These are phyloP conservation scores for Adelosebastes latens DNA, from an alignment of 2,797 vertebrate genomes.

Conservation along the genomic window DNA sequence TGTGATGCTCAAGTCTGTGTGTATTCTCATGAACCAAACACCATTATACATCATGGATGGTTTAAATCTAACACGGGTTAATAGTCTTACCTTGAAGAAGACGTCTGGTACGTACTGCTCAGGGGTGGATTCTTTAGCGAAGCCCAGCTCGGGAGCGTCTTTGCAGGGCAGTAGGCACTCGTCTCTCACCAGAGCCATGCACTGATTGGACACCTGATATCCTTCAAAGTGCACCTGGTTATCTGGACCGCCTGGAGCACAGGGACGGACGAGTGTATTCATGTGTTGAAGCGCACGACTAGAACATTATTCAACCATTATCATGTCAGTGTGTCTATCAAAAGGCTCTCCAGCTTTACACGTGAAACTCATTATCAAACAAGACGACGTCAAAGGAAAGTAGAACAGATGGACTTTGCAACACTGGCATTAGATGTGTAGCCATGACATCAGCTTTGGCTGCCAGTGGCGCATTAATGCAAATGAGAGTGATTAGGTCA, in stretches of 20 bases:
- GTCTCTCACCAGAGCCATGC: constrained; percentile 97
- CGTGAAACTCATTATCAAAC: constrained; percentile 8
- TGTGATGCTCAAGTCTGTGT: not conserved
- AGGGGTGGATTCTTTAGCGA: constrained; percentile 95
- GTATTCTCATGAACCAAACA: not conserved
- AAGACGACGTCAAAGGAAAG: not conserved
- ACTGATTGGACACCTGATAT: constrained; percentile 99
- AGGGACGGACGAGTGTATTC: accelerated
- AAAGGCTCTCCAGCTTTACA: not conserved
- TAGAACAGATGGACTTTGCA: constrained; percentile 1
- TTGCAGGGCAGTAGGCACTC: constrained; percentile 96
- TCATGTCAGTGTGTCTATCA: not conserved
- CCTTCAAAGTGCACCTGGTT: constrained; percentile 99
- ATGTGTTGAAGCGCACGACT: not conserved
- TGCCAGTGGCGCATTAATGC: not conserved
- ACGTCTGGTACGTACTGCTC: constrained; percentile 99
- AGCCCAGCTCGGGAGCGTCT: constrained; percentile 94
- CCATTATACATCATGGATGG: not conserved
- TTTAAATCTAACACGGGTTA: not conserved
- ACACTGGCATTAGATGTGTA: not conserved
- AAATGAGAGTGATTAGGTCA: constrained; percentile 17
- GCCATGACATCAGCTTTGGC: constrained; percentile 16
- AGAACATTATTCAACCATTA: not conserved
- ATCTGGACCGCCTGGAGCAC: constrained; percentile 91
- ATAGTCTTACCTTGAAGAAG: constrained; percentile 91